Conservation (phyloP, 2,113 vertebrate species). For the Pluvialis apricaria region DNA sequence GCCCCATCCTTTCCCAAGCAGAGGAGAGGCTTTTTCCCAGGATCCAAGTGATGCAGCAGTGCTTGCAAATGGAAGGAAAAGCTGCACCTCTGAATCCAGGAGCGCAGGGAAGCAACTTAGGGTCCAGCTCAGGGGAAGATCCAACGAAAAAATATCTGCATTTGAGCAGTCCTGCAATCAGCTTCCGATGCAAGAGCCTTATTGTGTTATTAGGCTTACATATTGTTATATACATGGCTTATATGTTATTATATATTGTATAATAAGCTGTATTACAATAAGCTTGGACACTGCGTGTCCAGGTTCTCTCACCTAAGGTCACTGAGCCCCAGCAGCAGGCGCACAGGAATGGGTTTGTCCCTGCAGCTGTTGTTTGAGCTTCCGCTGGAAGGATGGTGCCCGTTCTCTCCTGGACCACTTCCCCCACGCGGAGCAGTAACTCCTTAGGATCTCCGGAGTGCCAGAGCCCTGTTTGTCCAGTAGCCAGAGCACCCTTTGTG, state of each 20-base stretch:
- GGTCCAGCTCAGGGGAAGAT: fast-evolving
- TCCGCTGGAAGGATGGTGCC: neutral
- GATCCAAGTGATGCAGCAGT: neutral
- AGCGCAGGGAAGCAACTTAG: neutral
- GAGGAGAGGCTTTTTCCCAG: neutral
- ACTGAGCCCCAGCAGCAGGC: neutral
- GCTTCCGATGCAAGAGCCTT: neutral
- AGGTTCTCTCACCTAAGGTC: neutral
- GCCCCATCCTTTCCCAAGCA: neutral
- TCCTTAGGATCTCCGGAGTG: neutral
- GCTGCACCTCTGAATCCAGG: neutral
- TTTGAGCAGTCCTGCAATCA: neutral
- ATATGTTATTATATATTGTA: no score
- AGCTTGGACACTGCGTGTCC: neutral
- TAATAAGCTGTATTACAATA: neutral
- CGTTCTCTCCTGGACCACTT: neutral
- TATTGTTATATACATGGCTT: neutral
- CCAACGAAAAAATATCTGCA: neutral
- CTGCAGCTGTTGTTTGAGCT: neutral
- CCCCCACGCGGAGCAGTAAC: neutral
- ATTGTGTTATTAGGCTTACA: no score
- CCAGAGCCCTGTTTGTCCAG: neutral
- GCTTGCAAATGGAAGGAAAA: neutral
- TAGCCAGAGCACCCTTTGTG: neutral
- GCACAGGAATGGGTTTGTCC: neutral